Percentiles rank a stretch among this genome's conserved stretches.
Evolutionary conservation across 2,888 invertebrate genomes (phyloP).

Genomic region (Amphimallon solstitiale): DNA sequence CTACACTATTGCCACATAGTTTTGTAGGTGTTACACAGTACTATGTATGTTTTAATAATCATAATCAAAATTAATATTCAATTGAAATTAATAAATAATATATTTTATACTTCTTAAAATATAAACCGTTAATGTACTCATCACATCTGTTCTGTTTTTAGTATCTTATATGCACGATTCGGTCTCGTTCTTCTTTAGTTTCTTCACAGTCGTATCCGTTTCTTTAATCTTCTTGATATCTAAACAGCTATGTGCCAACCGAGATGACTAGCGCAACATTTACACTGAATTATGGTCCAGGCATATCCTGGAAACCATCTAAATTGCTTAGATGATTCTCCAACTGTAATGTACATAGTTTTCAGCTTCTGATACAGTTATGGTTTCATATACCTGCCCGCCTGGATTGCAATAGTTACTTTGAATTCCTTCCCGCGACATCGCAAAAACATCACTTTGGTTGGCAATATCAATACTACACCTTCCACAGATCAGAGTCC

Average conservation of each 20-base stretch:
- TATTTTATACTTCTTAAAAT: too few species aligned
- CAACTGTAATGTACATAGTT: conserved; percentile 65
- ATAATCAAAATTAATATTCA: too few species aligned
- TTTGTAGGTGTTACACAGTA: too few species aligned
- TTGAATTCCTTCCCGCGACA: conserved; percentile 83
- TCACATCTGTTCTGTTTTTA: too few species aligned
- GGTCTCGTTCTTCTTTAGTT: too few species aligned
- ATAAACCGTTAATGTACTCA: too few species aligned
- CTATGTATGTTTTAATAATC: too few species aligned
- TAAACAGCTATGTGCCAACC: conserved; percentile 77
- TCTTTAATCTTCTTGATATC: conserved; percentile 48
- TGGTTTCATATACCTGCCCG: conserved; percentile 83
- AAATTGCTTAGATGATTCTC: conserved; percentile 74
- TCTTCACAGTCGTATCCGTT: background rate
- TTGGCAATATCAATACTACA: conserved; percentile 70
- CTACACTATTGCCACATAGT: too few species aligned
- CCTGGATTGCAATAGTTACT: conserved; percentile 83
- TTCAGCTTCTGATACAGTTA: conserved; percentile 72
- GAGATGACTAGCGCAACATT: conserved; percentile 73
- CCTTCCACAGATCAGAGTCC: conserved; percentile 68
- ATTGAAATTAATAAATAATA: too few species aligned
- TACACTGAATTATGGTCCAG: conserved; percentile 82
- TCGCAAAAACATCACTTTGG: conserved; percentile 78
- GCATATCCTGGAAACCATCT: conserved; percentile 91
- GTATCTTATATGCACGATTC: too few species aligned